Conservation (phyloP, 2,113 vertebrate species). For the Hylia prasina region DNA sequence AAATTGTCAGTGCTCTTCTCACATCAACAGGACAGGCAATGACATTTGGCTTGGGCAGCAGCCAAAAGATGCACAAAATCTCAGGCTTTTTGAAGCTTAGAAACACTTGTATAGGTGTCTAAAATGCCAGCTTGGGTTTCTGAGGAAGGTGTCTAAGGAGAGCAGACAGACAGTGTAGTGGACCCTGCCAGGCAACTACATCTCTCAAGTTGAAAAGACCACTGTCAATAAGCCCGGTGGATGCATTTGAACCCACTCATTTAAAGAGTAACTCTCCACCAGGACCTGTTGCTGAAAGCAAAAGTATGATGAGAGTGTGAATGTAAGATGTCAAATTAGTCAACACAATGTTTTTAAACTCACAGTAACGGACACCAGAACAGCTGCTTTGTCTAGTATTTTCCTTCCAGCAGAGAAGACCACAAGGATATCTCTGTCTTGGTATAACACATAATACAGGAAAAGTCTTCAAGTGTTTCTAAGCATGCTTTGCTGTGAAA, state of each 20-base stretch:
- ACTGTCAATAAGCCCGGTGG: background rate
- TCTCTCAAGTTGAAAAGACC: background rate
- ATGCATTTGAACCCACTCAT: background rate
- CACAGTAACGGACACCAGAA: background rate
- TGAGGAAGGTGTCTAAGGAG: background rate
- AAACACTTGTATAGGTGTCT: background rate
- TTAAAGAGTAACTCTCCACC: background rate
- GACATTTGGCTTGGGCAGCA: background rate
- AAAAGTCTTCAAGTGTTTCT: background rate
- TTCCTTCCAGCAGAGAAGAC: background rate
- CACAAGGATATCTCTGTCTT: no score
- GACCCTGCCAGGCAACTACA: background rate
- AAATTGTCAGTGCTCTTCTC: background rate
- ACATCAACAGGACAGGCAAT: fast-evolving
- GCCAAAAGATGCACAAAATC: background rate
- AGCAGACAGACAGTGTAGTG: background rate
- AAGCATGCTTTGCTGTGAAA: background rate
- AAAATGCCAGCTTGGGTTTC: background rate
- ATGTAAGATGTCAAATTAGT: background rate
- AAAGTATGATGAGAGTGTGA: background rate
- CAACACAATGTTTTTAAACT: background rate
- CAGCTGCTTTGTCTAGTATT: conserved; percentile 1
- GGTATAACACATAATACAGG: background rate
- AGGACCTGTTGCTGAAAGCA: background rate
- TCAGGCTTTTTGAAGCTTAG: background rate